Conservation (phyloP, 1,140 invertebrate species). For the Anthonomus grandis region DNA sequence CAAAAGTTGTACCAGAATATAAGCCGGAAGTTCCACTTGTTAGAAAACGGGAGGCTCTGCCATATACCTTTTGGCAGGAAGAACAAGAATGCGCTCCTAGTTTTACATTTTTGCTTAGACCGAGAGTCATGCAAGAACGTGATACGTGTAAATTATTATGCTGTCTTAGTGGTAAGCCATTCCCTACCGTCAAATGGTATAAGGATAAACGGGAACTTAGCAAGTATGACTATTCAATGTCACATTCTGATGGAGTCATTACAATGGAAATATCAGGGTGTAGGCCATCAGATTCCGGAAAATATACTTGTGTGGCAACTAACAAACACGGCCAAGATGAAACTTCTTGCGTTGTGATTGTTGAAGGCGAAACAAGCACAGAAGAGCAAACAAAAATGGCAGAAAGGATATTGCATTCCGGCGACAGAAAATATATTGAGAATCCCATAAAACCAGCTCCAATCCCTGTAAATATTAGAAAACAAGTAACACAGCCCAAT, state of each 20-base stretch:
- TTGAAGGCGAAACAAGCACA: slow-evolving; percentile 85
- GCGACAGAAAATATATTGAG: slow-evolving; percentile 80
- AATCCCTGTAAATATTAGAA: slow-evolving; percentile 63
- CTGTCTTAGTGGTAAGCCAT: slow-evolving; percentile 90
- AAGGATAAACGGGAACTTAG: slow-evolving; percentile 89
- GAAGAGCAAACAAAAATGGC: slow-evolving; percentile 76
- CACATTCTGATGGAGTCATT: slow-evolving; percentile 88
- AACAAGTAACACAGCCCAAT: slow-evolving; percentile 44
- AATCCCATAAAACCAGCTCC: slow-evolving; percentile 74
- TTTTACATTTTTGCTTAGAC: slow-evolving; percentile 96
- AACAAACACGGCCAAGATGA: slow-evolving; percentile 92
- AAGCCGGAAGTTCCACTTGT: slow-evolving; percentile 68
- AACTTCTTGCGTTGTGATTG: slow-evolving; percentile 92
- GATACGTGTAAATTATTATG: slow-evolving; percentile 96
- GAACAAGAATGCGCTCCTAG: slow-evolving; percentile 84
- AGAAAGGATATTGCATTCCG: slow-evolving; percentile 82
- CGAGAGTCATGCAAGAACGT: slow-evolving; percentile 94
- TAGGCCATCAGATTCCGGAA: slow-evolving; percentile 90
- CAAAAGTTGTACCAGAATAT: slow-evolving; percentile 76
- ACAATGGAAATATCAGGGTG: slow-evolving; percentile 96
- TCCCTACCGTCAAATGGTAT: slow-evolving; percentile 88
- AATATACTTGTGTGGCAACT: slow-evolving; percentile 89
- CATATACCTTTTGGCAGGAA: slow-evolving; percentile 85
- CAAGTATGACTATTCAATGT: slow-evolving; percentile 87
- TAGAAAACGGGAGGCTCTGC: slow-evolving; percentile 74